Percentiles rank a stretch among this genome's conserved stretches.
phyloP scores from a whole-genome alignment of 2,113 vertebrate genomes.

The Gulo gulo region DNA sequence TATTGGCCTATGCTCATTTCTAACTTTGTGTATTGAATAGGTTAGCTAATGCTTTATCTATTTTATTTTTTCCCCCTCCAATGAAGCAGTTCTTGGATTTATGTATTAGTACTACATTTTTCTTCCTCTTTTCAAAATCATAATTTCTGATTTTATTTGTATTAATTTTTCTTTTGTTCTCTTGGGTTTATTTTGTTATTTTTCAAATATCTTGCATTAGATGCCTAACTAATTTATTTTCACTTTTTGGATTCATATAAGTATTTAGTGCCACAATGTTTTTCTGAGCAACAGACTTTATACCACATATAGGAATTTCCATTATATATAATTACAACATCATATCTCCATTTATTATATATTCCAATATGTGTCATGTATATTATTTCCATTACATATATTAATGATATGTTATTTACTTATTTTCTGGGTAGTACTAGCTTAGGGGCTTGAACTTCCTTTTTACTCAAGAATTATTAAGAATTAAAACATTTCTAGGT shows the following conservation, averaged over 20 bases:
- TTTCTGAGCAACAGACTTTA: neutral
- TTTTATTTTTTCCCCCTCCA: neutral
- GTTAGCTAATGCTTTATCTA: neutral
- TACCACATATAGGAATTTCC: neutral
- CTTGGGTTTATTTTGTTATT: neutral
- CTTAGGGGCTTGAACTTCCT: neutral
- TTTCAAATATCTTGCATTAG: neutral
- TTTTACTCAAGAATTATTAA: neutral
- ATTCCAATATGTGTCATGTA: neutral
- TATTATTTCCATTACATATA: neutral
- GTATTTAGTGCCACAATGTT: neutral
- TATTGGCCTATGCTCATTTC: neutral
- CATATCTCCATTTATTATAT: neutral
- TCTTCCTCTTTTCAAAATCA: neutral
- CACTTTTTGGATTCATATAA: neutral
- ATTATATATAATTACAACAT: neutral
- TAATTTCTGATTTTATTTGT: neutral
- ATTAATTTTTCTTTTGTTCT: neutral
- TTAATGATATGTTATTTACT: neutral
- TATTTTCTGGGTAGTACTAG: constrained; percentile 9
- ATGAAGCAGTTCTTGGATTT: neutral
- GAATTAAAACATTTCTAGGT: neutral
- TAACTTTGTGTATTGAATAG: neutral
- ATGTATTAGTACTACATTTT: neutral
- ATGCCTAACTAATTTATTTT: neutral